These are phyloP conservation scores for Crossocerus cetratus DNA, from an alignment of 2,888 invertebrate species.

Conservation along the genomic window DNA sequence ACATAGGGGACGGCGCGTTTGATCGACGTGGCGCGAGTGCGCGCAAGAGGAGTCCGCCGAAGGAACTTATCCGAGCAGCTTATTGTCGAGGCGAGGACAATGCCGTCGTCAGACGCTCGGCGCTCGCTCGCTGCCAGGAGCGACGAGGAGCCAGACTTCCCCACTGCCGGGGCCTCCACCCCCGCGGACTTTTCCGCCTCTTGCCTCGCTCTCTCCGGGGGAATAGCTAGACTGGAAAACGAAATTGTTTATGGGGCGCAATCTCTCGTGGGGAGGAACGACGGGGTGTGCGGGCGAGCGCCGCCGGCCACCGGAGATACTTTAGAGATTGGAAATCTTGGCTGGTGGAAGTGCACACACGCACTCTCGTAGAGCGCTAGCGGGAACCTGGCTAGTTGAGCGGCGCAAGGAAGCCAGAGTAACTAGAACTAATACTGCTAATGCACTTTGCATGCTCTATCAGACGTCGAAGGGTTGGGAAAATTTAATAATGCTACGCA, in stretches of 20 bases:
- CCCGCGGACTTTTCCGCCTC: not conserved
- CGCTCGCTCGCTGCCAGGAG: no score
- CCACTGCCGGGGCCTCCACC: not conserved
- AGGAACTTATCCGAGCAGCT: no score
- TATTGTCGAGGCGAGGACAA: no score
- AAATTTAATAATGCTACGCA: not conserved
- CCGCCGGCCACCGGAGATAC: no score
- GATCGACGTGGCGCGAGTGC: no score
- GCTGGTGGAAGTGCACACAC: not conserved
- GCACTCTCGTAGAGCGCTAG: not conserved
- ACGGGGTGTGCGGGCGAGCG: not conserved
- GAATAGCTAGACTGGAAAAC: constrained; percentile 14
- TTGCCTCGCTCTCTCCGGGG: not conserved
- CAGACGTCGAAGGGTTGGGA: not conserved
- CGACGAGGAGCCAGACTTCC: not conserved
- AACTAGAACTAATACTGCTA: constrained; percentile 3
- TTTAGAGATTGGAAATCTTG: not conserved
- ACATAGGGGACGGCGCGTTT: no score
- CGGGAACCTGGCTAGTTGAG: not conserved
- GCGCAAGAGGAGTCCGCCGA: no score
- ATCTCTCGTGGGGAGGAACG: constrained; percentile 10
- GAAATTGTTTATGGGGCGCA: constrained; percentile 37
- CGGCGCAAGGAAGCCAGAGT: not conserved
- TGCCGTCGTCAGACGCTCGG: no score
- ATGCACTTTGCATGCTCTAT: not conserved